Evolutionary conservation across 1,140 invertebrate genomes (phyloP).

Genomic region (Spodoptera litura): DNA sequence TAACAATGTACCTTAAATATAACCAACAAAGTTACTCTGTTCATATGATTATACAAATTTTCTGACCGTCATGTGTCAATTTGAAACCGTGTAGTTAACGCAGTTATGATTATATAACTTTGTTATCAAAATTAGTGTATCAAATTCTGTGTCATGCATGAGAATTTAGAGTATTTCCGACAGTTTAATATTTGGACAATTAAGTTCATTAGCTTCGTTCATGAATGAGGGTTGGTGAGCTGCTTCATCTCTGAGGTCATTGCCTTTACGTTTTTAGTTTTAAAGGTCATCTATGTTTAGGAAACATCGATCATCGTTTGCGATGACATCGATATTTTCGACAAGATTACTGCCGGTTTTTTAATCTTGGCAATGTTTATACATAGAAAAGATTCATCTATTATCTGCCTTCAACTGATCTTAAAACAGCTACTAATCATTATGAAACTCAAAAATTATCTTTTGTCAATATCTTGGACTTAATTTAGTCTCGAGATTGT

Average conservation of each 20-base stretch:
- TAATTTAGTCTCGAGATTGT: too few species aligned
- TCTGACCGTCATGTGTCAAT: constrained; percentile 13
- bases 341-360: not conserved
- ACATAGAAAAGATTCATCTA: not conserved
- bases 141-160: constrained; percentile 2
- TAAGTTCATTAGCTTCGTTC: constrained; percentile 7
- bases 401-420: too few species aligned
- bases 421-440: too few species aligned
- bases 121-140: not conserved
- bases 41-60: constrained; percentile 22
- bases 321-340: not conserved
- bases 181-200: constrained; percentile 14
- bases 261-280: not conserved
- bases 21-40: not conserved
- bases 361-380: not conserved
- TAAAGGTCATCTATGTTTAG: not conserved
- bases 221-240: constrained; percentile 4
- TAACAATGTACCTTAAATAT: constrained; percentile 1
- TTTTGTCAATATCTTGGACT: too few species aligned
- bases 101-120: not conserved
- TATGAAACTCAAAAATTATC: too few species aligned
- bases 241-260: not conserved
- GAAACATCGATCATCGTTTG: not conserved
- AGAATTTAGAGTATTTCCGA: constrained; percentile 3
- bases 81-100: constrained; percentile 2